A percentile compares a stretch with the other conserved stretches of the same genome.
Evolutionary conservation across 2,113 vertebrate species (phyloP).

Genomic region (Chunga burmeisteri): DNA sequence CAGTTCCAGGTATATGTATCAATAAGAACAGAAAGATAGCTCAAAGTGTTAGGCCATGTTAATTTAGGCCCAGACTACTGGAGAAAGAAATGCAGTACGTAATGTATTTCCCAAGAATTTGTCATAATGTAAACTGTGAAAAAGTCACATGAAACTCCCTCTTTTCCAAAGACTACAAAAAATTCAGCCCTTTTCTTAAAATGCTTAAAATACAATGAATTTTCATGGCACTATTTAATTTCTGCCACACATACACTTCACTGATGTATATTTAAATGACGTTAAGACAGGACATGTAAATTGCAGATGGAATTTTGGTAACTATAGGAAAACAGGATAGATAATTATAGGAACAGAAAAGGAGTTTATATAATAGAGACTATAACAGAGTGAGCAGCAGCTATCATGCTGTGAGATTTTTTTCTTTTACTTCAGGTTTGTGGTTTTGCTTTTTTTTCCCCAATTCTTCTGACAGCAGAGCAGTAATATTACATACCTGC

Average conservation of each 20-base stretch:
- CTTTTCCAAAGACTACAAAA: not conserved
- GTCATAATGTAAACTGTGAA: not conserved
- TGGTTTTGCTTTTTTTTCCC: not conserved
- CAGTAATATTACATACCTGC: not conserved
- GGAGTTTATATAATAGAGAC: not conserved
- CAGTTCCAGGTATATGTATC: rapidly evolving
- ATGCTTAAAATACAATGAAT: not conserved
- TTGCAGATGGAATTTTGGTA: not conserved
- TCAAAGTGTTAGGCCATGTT: not conserved
- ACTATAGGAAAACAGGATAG: not conserved
- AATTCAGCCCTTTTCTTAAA: not conserved
- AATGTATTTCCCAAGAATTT: not conserved
- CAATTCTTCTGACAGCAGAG: not conserved
- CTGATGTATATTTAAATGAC: not conserved
- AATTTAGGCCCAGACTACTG: not conserved
- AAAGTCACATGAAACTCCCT: not conserved
- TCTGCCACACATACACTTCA: not conserved
- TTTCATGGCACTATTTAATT: not conserved
- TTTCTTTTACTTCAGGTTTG: not conserved
- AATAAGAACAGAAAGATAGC: not conserved
- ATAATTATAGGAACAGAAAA: not conserved
- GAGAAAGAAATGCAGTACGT: not conserved
- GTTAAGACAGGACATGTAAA: rapidly evolving
- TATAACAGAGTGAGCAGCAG: not conserved
- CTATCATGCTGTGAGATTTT: rapidly evolving